Evolutionary conservation across 2,113 vertebrate genomes (phyloP).

Genomic region (Ardeotis arabs): DNA sequence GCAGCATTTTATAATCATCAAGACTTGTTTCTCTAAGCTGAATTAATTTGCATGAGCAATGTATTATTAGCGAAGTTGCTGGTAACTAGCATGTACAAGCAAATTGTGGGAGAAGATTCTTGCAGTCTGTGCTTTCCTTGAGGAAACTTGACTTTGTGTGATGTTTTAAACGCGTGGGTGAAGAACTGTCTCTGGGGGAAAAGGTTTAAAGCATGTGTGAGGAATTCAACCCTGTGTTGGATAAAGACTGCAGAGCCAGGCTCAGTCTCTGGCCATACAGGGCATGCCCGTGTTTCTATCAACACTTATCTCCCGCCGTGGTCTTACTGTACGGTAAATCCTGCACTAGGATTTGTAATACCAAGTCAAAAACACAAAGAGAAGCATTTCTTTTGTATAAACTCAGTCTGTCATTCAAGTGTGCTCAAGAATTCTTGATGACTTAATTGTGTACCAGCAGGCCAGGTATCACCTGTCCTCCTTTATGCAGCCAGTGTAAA

Average conservation of each 20-base stretch:
- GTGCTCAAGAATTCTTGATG: background rate
- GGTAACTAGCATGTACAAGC: background rate
- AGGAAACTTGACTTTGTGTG: background rate
- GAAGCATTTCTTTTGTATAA: background rate
- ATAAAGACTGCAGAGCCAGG: background rate
- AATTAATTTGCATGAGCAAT: constrained; percentile 72
- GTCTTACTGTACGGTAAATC: background rate
- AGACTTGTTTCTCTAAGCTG: constrained; percentile 61
- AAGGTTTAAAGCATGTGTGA: background rate
- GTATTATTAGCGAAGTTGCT: constrained; percentile 33
- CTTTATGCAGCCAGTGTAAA: background rate
- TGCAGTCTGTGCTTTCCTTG: background rate
- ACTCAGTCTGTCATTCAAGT: background rate
- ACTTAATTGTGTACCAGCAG: background rate
- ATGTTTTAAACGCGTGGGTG: background rate
- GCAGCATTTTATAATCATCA: constrained; percentile 71
- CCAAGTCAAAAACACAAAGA: background rate
- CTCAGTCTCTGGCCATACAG: background rate
- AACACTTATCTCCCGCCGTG: background rate
- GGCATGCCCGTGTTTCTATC: background rate
- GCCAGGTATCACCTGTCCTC: fast-evolving
- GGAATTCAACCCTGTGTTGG: fast-evolving
- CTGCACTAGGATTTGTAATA: background rate
- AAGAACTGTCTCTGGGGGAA: background rate
- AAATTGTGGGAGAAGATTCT: background rate